A percentile compares a stretch with the other conserved stretches of the same genome.
phyloP scores from a whole-genome alignment of 2,113 vertebrate genomes.

The Alectura lathami region DNA sequence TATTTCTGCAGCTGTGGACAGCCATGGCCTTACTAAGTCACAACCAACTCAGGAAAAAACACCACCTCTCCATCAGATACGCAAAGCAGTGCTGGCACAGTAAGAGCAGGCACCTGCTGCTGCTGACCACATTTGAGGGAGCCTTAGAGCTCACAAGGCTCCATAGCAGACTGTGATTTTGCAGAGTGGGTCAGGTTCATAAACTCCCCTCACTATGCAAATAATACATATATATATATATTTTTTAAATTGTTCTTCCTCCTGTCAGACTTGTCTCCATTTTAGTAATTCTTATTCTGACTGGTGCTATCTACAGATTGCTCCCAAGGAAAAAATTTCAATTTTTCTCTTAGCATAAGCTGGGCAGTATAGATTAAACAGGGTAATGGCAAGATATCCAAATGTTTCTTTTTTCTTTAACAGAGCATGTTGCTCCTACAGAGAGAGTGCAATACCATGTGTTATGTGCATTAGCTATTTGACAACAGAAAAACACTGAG shows the following conservation, averaged over 20 bases:
- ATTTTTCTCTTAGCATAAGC: background rate
- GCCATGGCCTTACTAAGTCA: background rate
- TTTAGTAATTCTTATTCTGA: background rate
- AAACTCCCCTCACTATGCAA: background rate
- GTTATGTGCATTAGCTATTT: background rate
- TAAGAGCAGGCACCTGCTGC: background rate
- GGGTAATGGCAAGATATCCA: background rate
- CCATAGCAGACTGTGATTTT: background rate
- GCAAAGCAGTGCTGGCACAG: background rate
- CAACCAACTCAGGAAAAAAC: background rate
- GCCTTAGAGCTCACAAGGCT: background rate
- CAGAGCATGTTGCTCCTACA: background rate
- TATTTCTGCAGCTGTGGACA: background rate
- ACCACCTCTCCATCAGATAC: background rate
- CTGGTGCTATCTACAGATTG: background rate
- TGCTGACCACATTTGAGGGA: background rate
- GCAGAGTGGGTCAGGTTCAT: background rate
- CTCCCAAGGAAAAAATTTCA: background rate
- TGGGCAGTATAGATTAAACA: background rate
- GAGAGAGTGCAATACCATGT: background rate
- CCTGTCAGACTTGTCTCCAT: background rate
- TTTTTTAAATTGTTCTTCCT: background rate
- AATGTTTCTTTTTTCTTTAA: background rate
- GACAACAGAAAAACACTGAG: background rate
- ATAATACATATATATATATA: background rate